Conservation (phyloP, 2,797 vertebrate species). For the Ataeniobius toweri region DNA sequence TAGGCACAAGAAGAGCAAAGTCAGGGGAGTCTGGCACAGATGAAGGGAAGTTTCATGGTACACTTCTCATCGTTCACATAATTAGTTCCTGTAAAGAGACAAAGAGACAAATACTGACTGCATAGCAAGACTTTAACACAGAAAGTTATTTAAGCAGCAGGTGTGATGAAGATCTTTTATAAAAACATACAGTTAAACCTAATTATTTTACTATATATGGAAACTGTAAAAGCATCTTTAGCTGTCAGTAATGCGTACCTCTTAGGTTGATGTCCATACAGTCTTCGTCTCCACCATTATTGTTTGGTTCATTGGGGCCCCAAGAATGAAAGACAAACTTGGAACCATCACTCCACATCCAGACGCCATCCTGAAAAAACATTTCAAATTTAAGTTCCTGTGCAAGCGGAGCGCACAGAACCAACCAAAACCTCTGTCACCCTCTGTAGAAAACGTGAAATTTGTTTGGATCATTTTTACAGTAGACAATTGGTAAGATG, state of each 20-base stretch:
- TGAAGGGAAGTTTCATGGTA: accelerated
- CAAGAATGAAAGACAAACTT: accelerated
- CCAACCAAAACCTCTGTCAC: background rate
- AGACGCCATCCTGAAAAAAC: background rate
- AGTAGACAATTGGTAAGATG: background rate
- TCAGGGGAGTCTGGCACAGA: background rate
- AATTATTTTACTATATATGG: background rate
- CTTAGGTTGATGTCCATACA: accelerated
- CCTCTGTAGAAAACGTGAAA: background rate
- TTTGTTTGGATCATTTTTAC: background rate
- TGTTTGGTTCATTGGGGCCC: background rate
- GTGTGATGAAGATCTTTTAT: too few species aligned
- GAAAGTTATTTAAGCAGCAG: too few species aligned
- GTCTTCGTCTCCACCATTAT: accelerated
- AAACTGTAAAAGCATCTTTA: background rate
- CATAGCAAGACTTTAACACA: too few species aligned
- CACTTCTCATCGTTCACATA: background rate
- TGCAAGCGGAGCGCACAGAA: background rate
- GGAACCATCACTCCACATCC: slow-evolving; percentile 16
- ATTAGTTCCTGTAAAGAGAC: background rate
- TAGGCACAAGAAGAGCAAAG: background rate
- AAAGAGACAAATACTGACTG: background rate
- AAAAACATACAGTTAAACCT: background rate
- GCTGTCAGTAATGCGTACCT: background rate
- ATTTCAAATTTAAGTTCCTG: background rate